Percentiles rank a stretch among this genome's conserved stretches.
Conservation (phyloP, 2,888 invertebrate species). For the Cynaeus angustus region DNA sequence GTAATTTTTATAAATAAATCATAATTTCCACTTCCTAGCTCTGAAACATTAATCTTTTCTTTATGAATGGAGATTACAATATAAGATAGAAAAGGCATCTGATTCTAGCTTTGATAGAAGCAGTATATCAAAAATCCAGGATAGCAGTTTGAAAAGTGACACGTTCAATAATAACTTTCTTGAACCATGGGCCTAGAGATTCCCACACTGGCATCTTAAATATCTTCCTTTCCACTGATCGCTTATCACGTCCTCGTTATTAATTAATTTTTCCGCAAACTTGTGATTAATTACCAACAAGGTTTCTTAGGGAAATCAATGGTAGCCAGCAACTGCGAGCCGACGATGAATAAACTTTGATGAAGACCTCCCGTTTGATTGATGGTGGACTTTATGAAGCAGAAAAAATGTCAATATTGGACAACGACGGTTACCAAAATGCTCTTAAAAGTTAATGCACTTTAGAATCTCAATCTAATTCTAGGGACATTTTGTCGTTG, state of each 20-base stretch:
- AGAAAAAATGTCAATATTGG: constrained; percentile 50
- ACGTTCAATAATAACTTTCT: constrained; percentile 36
- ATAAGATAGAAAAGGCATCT: constrained; percentile 23
- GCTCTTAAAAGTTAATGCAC: no score
- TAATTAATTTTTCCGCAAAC: background rate
- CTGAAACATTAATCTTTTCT: constrained; percentile 19
- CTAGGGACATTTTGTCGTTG: no score
- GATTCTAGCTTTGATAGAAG: constrained; percentile 31
- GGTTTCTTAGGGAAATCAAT: constrained; percentile 30
- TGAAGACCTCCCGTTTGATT: constrained; percentile 55
- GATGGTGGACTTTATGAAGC: constrained; percentile 53
- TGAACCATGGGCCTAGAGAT: constrained; percentile 19
- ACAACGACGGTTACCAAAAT: no score
- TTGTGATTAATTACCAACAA: background rate
- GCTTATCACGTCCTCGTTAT: constrained; percentile 11
- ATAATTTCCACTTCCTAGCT: no score
- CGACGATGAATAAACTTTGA: constrained; percentile 53
- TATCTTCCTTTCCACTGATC: constrained; percentile 9
- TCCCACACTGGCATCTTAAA: constrained; percentile 23
- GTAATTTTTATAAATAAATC: no score
- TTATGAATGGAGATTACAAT: constrained; percentile 14
- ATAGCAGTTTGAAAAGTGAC: constrained; percentile 33
- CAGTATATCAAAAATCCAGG: constrained; percentile 26
- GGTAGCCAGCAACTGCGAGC: constrained; percentile 29
- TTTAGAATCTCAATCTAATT: no score